These are phyloP conservation scores for Caiman crocodilus DNA, from an alignment of 2,797 vertebrate species.

Conservation along the genomic window DNA sequence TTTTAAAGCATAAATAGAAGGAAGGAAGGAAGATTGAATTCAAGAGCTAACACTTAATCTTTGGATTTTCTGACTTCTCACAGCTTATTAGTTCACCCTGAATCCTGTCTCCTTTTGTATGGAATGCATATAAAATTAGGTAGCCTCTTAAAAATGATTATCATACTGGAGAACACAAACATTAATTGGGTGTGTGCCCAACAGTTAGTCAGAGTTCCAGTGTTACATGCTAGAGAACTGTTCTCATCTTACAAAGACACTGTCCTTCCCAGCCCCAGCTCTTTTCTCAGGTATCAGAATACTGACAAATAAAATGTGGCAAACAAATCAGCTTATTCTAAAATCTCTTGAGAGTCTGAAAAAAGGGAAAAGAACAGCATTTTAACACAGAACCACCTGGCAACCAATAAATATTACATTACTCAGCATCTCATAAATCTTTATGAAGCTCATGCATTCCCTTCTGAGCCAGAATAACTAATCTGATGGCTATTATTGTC, in stretches of 20 bases:
- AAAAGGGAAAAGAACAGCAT: neutral
- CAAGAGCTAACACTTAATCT: neutral
- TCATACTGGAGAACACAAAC: neutral
- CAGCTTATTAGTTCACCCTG: neutral
- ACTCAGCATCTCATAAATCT: conserved; percentile 21
- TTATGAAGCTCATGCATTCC: conserved; percentile 20
- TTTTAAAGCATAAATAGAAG: neutral
- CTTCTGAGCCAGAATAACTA: conserved; percentile 31
- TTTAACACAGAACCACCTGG: neutral
- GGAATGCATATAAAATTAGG: rapidly evolving
- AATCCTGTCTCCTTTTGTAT: neutral
- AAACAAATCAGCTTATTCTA: rapidly evolving
- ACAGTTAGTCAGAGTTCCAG: neutral
- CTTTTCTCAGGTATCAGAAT: neutral
- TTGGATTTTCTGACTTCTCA: neutral
- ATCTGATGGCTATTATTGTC: conserved; percentile 34
- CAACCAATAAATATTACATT: neutral
- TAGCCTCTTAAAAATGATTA: neutral
- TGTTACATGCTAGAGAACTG: neutral
- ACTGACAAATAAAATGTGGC: neutral
- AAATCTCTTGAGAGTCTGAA: neutral
- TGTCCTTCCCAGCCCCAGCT: neutral
- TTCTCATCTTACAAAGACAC: neutral
- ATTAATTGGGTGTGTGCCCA: neutral
- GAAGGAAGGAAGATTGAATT: neutral